These are phyloP conservation scores for Drosophila tsacasi DNA, from an alignment of 1,140 invertebrate genomes.

Conservation along the genomic window DNA sequence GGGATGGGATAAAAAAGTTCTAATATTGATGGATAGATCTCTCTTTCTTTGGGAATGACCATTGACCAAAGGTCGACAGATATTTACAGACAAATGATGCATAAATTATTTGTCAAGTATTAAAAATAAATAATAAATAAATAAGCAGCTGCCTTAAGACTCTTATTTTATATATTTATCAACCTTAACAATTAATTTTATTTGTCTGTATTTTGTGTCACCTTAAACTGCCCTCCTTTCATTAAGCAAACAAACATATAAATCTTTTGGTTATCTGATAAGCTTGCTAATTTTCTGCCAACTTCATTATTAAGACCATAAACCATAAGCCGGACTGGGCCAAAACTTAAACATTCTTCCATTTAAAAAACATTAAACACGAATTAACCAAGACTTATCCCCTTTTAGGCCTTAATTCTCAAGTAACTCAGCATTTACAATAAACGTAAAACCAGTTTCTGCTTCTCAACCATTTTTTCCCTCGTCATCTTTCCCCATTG, in stretches of 20 bases:
- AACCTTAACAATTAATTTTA: not conserved
- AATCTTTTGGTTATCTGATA: not conserved
- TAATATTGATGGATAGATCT: not conserved
- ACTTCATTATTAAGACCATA: not conserved
- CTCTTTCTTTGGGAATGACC: not conserved
- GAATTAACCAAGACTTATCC: not conserved
- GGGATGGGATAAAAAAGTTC: too few species aligned
- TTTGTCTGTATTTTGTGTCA: not conserved
- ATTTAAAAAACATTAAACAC: not conserved
- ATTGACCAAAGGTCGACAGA: not conserved
- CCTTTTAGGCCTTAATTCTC: not conserved
- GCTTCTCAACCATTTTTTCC: not conserved
- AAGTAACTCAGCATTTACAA: conserved; percentile 5
- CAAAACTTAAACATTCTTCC: not conserved
- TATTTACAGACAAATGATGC: not conserved
- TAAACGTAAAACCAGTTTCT: conserved; percentile 21
- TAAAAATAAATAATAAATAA: not conserved
- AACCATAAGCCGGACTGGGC: not conserved
- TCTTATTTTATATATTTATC: too few species aligned
- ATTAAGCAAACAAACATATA: conserved; percentile 1
- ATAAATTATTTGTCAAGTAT: too few species aligned
- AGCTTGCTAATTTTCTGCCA: not conserved
- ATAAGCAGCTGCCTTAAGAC: not conserved
- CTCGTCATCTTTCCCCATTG: not conserved
- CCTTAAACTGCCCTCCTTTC: conserved; percentile 2